A percentile compares a stretch with the other conserved stretches of the same genome.
Conservation (phyloP, 2,113 vertebrate species). For the Dromas ardeola region DNA sequence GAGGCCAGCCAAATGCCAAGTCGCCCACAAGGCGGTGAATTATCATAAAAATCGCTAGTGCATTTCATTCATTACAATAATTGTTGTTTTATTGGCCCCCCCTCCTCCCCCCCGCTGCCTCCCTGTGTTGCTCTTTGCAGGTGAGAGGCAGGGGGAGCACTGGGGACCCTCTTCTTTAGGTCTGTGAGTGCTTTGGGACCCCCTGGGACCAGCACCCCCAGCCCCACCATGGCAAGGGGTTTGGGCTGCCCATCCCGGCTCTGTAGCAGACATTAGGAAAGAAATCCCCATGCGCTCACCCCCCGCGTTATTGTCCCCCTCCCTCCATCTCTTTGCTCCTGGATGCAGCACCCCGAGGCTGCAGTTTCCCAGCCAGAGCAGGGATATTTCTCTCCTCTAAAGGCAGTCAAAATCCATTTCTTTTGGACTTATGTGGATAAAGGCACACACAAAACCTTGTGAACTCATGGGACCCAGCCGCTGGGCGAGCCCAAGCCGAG, state of each 20-base stretch:
- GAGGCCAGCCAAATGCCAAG: background rate
- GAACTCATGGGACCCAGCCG: accelerated
- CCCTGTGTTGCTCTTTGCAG: background rate
- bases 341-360: background rate
- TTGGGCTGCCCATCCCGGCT: accelerated
- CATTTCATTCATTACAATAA: background rate
- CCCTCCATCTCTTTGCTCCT: background rate
- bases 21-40: background rate
- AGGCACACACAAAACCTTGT: accelerated
- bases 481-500: background rate
- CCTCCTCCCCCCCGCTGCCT: accelerated
- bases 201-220: background rate
- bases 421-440: background rate
- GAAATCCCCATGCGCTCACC: accelerated
- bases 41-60: background rate
- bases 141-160: accelerated
- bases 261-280: background rate
- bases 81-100: background rate
- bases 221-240: background rate
- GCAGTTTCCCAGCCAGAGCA: background rate
- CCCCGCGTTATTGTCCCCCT: accelerated
- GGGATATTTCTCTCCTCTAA: background rate
- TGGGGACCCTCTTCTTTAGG: background rate
- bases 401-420: background rate
- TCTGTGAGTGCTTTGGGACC: background rate